A percentile compares a stretch with the other conserved stretches of the same genome.
These are phyloP conservation scores for Aleiodes testaceus DNA, from an alignment of 2,888 invertebrate species.

Conservation along the genomic window DNA sequence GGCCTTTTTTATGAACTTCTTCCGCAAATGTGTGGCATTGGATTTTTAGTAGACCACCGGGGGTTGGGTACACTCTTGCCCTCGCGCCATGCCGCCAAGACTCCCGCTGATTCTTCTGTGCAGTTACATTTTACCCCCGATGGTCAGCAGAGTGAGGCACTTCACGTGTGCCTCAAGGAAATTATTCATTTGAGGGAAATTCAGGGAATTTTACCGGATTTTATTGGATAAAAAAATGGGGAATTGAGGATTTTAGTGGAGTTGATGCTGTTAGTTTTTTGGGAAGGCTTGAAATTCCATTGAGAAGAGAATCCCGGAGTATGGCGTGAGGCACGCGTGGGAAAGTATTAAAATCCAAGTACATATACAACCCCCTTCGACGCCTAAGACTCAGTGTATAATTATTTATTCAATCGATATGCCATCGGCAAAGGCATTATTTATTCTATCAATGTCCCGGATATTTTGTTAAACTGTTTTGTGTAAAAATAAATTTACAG, in stretches of 20 bases:
- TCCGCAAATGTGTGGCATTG: too few species aligned
- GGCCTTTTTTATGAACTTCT: too few species aligned
- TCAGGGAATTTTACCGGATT: too few species aligned
- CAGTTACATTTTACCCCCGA: slow-evolving; percentile 66
- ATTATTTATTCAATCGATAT: slow-evolving; percentile 55
- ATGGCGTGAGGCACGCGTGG: slow-evolving; percentile 56
- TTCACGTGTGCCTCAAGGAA: slow-evolving; percentile 5
- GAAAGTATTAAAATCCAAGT: slow-evolving; percentile 51
- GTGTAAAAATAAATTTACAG: background rate
- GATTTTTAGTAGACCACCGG: slow-evolving; percentile 38
- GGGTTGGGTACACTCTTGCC: slow-evolving; percentile 48
- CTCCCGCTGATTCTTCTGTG: slow-evolving; percentile 59
- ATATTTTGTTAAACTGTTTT: slow-evolving; percentile 23
- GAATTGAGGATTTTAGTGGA: too few species aligned
- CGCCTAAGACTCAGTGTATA: slow-evolving; percentile 46
- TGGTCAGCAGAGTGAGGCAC: slow-evolving; percentile 23
- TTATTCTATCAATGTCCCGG: slow-evolving; percentile 42
- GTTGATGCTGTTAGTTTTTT: slow-evolving; percentile 2
- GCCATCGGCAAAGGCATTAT: slow-evolving; percentile 45
- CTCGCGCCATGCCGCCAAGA: slow-evolving; percentile 55
- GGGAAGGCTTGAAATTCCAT: slow-evolving; percentile 19
- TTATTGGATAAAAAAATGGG: too few species aligned
- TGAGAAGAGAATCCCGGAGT: slow-evolving; percentile 19
- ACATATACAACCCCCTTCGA: slow-evolving; percentile 29
- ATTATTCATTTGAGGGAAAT: background rate